Evolutionary conservation across 2,888 invertebrate species (phyloP).

Genomic region (Drosophila birchii): DNA sequence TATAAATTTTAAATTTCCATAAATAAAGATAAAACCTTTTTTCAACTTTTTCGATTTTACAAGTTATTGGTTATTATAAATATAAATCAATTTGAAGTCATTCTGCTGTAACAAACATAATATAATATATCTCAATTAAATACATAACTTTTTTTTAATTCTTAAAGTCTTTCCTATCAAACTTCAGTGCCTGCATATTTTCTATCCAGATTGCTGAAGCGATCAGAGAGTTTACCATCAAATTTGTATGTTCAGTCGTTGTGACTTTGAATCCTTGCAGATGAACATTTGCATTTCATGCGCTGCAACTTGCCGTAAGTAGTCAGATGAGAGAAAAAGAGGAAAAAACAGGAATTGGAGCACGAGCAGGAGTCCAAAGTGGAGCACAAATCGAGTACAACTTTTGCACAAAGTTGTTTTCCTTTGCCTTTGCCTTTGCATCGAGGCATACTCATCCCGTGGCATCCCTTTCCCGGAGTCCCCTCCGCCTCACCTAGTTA

Average conservation of each 20-base stretch:
- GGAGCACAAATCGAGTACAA: slow-evolving; percentile 49
- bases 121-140: too few species aligned
- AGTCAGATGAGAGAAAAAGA: slow-evolving; percentile 21
- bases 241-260: slow-evolving; percentile 28
- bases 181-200: slow-evolving; percentile 4
- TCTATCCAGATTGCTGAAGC: slow-evolving; percentile 7
- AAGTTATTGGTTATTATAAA: too few species aligned
- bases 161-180: neutral
- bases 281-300: slow-evolving; percentile 41
- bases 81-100: too few species aligned
- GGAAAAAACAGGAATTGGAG: slow-evolving; percentile 7
- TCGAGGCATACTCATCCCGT: slow-evolving; percentile 41
- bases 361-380: slow-evolving; percentile 22
- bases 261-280: slow-evolving; percentile 27
- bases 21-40: too few species aligned
- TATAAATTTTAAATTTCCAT: too few species aligned
- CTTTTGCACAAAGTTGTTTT: slow-evolving; percentile 51
- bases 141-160: neutral
- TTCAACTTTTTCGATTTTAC: too few species aligned
- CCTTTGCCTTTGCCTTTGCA: slow-evolving; percentile 46
- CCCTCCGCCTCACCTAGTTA: neutral
- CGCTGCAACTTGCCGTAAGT: slow-evolving; percentile 34
- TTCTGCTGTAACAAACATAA: too few species aligned
- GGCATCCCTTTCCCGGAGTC: neutral
- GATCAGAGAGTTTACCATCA: slow-evolving; percentile 27